These are phyloP conservation scores for Megalurothrips usitatus DNA, from an alignment of 2,888 invertebrate species.

Conservation along the genomic window DNA sequence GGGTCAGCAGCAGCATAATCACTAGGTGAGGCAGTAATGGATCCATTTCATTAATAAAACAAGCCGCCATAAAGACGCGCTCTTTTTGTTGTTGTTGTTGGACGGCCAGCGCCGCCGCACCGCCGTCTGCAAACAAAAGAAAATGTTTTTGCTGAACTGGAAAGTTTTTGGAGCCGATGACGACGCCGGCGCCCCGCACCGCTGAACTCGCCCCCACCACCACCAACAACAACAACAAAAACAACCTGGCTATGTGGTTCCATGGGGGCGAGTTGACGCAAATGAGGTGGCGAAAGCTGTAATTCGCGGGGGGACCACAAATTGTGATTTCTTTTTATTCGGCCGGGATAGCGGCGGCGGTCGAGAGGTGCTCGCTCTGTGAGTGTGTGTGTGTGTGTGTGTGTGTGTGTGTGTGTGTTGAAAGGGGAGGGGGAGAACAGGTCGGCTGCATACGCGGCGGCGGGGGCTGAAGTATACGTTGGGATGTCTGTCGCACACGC, in stretches of 20 bases:
- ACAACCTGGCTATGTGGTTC: not conserved
- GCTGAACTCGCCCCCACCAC: not conserved
- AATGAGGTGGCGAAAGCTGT: conserved; percentile 24
- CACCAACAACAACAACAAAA: not conserved
- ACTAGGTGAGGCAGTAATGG: conserved; percentile 19
- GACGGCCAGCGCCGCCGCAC: not conserved
- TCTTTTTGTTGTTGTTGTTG: not conserved
- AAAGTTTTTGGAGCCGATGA: not conserved
- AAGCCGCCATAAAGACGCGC: conserved; percentile 14
- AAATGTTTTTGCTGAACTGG: not conserved
- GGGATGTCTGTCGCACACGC: not conserved
- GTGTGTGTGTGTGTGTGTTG: too few species aligned
- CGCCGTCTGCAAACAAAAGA: too few species aligned
- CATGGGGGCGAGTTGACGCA: conserved; percentile 19
- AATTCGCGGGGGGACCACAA: conserved; percentile 17
- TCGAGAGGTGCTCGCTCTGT: not conserved
- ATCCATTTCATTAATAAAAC: conserved; percentile 27
- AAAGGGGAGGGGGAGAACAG: too few species aligned
- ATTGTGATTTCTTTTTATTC: conserved; percentile 25
- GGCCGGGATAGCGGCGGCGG: not conserved
- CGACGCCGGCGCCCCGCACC: not conserved
- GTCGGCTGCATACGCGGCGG: not conserved
- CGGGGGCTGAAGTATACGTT: not conserved
- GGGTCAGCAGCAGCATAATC: not conserved
- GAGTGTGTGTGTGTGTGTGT: too few species aligned